Evolutionary conservation across 2,797 vertebrate species (phyloP), one percentile per base, ranked within the genome.

Genomic region (Uromys caudimaculatus): DNA sequence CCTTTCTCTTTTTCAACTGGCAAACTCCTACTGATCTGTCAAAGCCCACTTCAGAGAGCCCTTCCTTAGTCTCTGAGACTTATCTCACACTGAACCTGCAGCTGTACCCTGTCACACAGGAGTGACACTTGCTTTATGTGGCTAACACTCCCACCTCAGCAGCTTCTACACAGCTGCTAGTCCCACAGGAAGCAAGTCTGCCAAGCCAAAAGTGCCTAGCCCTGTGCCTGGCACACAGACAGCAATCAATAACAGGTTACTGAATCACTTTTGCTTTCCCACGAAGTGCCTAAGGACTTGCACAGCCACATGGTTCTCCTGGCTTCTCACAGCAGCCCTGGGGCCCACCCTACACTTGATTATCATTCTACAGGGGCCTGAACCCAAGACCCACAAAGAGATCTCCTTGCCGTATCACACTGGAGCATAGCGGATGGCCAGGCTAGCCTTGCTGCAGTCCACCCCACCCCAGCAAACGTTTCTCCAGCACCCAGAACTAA

Each of bases 21-120:
- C 78, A 84, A 97, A 97, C 95, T 97, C 92, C 82, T 97, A 91
- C 56, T 89, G 78, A 90, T 76, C 41, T 64, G 64, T 95, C 71
- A 90, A 96, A 97, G 93, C 71, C 82, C 78, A 93, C 32, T 44
- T 82, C 44, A 78, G 56, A 94, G 14, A 95, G 56, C n/a, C 41
- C 29, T 47, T 95, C 73, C 62, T 64, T 47, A 62, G 52, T 79
- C 38, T 91, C 85, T 29, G 58, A 67, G n/a, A 67, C 8, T 77
- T 58, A 69, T 52, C 81, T 92, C 84, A 76, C 41, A 3, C 6
- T 24, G 79, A 82, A 91, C 38, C 83, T 87, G 41, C 32, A 91
- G 73, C 64, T 81, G 67, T 82, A 38, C 73, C 21, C 32, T 62
- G 50, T 4, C 62, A 93, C 75, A 67, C 24, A 50, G 21, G 11